Evolutionary conservation across 2,113 vertebrate species (phyloP).

Genomic region (Sinocyclocheilus maitianheensis): DNA sequence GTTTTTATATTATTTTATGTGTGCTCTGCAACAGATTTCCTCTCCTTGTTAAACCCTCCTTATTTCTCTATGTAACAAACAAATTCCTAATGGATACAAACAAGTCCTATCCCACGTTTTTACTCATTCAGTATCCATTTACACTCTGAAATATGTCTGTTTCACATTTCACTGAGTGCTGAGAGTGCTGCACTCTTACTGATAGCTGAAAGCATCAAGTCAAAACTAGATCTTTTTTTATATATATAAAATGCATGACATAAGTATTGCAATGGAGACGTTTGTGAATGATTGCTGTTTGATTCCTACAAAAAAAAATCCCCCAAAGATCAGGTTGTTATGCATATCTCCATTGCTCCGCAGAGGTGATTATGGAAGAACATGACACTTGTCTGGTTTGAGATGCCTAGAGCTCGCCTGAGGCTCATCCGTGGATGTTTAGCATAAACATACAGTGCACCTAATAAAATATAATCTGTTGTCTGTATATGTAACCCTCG

Average conservation of each 20-base stretch:
- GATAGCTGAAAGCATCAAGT: not conserved
- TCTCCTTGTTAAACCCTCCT: not conserved
- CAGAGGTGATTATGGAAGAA: not conserved
- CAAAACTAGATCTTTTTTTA: not conserved
- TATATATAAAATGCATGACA: not conserved
- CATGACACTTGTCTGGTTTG: not conserved
- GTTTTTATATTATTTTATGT: not conserved
- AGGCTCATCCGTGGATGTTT: not conserved
- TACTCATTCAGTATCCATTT: not conserved
- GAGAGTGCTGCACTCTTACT: not conserved
- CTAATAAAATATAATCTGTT: not conserved
- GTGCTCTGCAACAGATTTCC: not conserved
- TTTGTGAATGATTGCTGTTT: not conserved
- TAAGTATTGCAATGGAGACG: not conserved
- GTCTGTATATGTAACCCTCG: no score
- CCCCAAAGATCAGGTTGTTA: not conserved
- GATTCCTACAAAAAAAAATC: not conserved
- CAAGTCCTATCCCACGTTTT: not conserved
- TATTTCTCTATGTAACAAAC: not conserved
- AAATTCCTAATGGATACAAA: not conserved
- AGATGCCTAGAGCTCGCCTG: not conserved
- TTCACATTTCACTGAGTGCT: not conserved
- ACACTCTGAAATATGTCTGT: not conserved
- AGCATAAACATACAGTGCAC: not conserved
- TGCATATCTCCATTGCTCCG: conserved; percentile 6